phyloP scores from a whole-genome alignment of 2,113 vertebrate genomes.

The Mesoclemmys tuberculata region DNA sequence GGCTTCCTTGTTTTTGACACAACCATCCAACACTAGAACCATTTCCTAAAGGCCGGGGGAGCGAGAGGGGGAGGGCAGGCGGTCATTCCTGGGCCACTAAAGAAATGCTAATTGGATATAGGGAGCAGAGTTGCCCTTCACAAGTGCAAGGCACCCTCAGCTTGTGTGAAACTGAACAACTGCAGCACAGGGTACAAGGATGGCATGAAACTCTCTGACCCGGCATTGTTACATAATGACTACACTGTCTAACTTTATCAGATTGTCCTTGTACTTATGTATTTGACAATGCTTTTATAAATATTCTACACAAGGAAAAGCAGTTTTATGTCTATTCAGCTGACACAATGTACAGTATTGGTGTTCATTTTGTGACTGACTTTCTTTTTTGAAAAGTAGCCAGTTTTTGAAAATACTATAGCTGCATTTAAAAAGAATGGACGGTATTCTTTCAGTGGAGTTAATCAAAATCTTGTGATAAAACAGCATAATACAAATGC shows the following conservation, averaged over 20 bases:
- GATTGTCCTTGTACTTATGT: background rate
- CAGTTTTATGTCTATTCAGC: background rate
- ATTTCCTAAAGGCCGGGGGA: background rate
- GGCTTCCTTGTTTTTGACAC: background rate
- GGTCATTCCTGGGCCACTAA: background rate
- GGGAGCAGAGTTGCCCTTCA: background rate
- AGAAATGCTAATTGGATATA: background rate
- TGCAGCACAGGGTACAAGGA: background rate
- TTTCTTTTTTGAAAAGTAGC: background rate
- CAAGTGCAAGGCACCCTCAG: background rate
- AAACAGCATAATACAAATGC: background rate
- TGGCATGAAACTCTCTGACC: background rate
- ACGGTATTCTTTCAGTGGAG: background rate
- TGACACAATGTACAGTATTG: background rate
- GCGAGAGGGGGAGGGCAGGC: no score
- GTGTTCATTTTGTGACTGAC: background rate
- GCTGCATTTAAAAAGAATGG: background rate
- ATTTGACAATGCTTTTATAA: background rate
- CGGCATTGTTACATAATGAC: background rate
- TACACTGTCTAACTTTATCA: background rate
- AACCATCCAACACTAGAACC: background rate
- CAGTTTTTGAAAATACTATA: background rate
- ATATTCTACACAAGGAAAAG: background rate
- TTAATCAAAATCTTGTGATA: background rate
- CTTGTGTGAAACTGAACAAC: background rate